Percentiles rank a stretch among this genome's conserved stretches.
These are phyloP conservation scores for Ctena decussata DNA, from an alignment of 2,888 invertebrate species.

Conservation along the genomic window DNA sequence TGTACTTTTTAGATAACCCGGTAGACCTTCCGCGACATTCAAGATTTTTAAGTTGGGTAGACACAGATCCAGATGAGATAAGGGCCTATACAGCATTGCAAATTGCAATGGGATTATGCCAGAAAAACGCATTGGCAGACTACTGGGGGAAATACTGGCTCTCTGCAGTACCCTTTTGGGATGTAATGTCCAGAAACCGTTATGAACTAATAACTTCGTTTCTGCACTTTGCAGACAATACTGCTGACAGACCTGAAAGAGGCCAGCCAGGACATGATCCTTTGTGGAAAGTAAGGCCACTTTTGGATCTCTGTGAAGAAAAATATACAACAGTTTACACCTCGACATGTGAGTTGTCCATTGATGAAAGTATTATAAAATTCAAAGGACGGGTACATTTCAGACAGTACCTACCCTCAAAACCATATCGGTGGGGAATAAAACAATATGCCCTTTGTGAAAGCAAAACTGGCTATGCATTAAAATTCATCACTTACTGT, in stretches of 20 bases:
- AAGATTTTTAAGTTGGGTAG: slow-evolving; percentile 14
- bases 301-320: slow-evolving; percentile 32
- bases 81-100: slow-evolving; percentile 25
- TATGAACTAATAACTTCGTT: too few species aligned
- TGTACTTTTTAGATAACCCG: slow-evolving; percentile 10
- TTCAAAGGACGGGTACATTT: slow-evolving; percentile 54
- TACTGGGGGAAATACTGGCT: slow-evolving; percentile 29
- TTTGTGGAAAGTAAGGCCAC: slow-evolving; percentile 22
- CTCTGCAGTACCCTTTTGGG: too few species aligned
- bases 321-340: slow-evolving; percentile 24
- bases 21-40: background rate
- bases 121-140: too few species aligned
- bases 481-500: slow-evolving; percentile 30
- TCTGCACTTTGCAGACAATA: slow-evolving; percentile 1
- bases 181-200: too few species aligned
- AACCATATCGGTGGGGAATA: slow-evolving; percentile 43
- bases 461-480: slow-evolving; percentile 48
- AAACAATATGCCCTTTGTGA: slow-evolving; percentile 48
- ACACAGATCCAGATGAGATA: slow-evolving; percentile 16
- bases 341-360: slow-evolving; percentile 19
- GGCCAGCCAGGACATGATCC: slow-evolving; percentile 15
- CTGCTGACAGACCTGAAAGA: too few species aligned
- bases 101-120: too few species aligned
- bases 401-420: slow-evolving; percentile 49
- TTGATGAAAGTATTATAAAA: slow-evolving; percentile 44